A percentile compares a stretch with the other conserved stretches of the same genome.
Conservation (phyloP, 2,113 vertebrate genomes). For the Lophura nycthemera region DNA sequence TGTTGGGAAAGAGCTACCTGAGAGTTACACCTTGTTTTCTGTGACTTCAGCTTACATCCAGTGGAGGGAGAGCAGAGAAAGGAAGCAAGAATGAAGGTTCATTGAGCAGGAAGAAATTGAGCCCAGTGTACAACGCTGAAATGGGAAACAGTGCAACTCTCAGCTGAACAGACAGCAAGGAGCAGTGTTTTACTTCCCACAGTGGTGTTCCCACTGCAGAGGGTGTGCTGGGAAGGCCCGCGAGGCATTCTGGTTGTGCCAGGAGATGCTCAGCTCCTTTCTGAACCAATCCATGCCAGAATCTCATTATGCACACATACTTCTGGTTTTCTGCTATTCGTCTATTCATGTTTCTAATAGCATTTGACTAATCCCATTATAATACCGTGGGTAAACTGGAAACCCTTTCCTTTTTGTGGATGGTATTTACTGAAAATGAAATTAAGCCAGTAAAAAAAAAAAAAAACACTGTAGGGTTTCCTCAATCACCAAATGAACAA, state of each 20-base stretch:
- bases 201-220: not conserved
- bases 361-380: not conserved
- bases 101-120: not conserved
- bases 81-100: not conserved
- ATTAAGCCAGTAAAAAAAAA: not conserved
- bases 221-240: not conserved
- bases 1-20: rapidly evolving
- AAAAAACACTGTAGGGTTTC: not conserved
- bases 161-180: not conserved
- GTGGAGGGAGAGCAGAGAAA: not conserved
- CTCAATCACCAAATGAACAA: not conserved
- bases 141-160: not conserved
- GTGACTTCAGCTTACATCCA: not conserved
- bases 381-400: not conserved
- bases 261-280: not conserved
- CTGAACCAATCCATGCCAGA: not conserved
- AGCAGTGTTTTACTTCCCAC: rapidly evolving
- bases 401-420: not conserved
- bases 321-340: not conserved
- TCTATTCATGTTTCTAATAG: not conserved
- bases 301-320: not conserved
- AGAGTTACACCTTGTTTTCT: not conserved
- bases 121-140: not conserved
- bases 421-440: not conserved
- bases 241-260: not conserved